A percentile compares a stretch with the other conserved stretches of the same genome.
phyloP scores from a whole-genome alignment of 2,113 vertebrate genomes.

The Cariama cristata region DNA sequence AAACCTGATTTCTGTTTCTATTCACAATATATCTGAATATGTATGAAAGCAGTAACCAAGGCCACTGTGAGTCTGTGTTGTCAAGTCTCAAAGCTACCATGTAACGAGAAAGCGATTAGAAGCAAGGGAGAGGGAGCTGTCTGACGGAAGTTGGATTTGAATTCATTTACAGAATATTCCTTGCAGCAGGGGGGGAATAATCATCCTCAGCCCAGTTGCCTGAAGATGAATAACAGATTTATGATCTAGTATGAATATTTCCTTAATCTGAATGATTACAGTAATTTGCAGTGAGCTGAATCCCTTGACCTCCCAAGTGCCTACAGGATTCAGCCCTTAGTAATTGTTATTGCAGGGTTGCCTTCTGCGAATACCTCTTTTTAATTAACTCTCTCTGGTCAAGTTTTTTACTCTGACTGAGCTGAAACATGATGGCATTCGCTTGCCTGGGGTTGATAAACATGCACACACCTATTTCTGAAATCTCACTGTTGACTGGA shows the following conservation, averaged over 20 bases:
- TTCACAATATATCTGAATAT: slow-evolving; percentile 26
- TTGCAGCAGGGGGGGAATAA: background rate
- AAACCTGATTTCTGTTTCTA: background rate
- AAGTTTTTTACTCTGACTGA: background rate
- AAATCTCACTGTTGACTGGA: background rate
- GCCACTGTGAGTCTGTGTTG: slow-evolving; percentile 35
- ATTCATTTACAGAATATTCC: slow-evolving; percentile 54
- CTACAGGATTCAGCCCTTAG: background rate
- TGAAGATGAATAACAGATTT: slow-evolving; percentile 51
- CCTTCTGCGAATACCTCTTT: background rate
- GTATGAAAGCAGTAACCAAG: slow-evolving; percentile 55
- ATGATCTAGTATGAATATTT: slow-evolving; percentile 44
- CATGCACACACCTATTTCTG: slow-evolving; percentile 24
- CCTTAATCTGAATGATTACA: slow-evolving; percentile 37
- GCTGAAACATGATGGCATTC: background rate
- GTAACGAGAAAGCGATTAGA: slow-evolving; percentile 30
- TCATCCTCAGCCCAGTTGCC: slow-evolving; percentile 15
- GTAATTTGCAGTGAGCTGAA: background rate
- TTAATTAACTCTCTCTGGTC: background rate
- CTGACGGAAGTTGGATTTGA: slow-evolving; percentile 39
- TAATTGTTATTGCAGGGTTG: background rate
- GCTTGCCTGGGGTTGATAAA: slow-evolving; percentile 17
- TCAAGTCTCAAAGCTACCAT: slow-evolving; percentile 36
- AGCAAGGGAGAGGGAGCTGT: slow-evolving; percentile 33
- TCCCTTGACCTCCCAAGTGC: background rate